Evolutionary conservation across 2,113 vertebrate genomes (phyloP), one percentile per base, ranked within the genome.

Genomic region (Phylloscopus trochiloides): DNA sequence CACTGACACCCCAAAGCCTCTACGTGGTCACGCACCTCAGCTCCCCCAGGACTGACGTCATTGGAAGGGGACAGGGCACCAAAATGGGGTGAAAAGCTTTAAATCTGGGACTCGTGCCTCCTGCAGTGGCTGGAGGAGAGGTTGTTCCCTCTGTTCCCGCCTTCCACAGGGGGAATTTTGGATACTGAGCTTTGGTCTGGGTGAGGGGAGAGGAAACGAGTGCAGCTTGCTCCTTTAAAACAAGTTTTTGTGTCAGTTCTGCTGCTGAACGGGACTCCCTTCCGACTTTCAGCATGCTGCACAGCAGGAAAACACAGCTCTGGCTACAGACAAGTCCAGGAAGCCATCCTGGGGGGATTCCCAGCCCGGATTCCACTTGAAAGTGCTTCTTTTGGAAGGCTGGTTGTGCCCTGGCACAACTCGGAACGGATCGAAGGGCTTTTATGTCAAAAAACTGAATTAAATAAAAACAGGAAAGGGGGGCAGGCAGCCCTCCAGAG

Each of bases 231-330:
- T 42, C 67, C 65, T 77, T 63, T 12, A 10, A n/a, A 71, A 12
- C 2, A 2, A 12, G 0, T 4, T 34, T 59, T 20, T 19, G 19
- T 7, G 50, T 25, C 11, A 0, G 25, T 28, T 24, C 12, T 1
- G 31, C 21, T n/a, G 59, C 54, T 8, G 12, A 48, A 24, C 1
- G 0, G 14, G 7, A 2, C 31, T 74, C 55, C 29, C 62, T 57
- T 50, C 77, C 15, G 0, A 13, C 1, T 48, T 51, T 14, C 0
- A 3, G 19, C 0, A 29, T 0, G 24, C 29, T 57, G 24, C 52
- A 4, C 11, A 21, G 26, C 10, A 2, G 57, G 38, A 50, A 67
- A 86, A 79, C 21, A 5, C 1, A 0, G 47, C 28, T 59, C n/a
- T 3, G 2, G 22, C 5, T 8, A 1, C 17, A 1, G 7, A 1